Conservation (phyloP, 2,113 vertebrate genomes). For the Onychostruthus taczanowskii region DNA sequence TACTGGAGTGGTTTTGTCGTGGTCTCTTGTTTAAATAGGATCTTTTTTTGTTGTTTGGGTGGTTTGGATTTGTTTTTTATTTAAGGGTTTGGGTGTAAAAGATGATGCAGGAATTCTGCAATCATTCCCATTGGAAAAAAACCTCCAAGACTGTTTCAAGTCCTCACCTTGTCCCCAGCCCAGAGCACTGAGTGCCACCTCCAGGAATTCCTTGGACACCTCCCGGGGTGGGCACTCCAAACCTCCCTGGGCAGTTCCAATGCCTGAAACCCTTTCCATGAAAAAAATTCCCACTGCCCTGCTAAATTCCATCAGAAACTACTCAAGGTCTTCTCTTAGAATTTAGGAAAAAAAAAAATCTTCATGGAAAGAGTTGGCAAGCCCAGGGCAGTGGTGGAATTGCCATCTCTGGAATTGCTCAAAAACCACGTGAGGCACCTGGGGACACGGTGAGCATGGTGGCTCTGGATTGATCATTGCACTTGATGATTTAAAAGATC, state of each 20-base stretch:
- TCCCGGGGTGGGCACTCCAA: not conserved
- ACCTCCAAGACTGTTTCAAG: not conserved
- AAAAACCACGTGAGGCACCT: not conserved
- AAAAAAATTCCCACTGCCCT: not conserved
- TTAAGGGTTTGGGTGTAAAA: not conserved
- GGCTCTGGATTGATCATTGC: not conserved
- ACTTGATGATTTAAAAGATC: not conserved
- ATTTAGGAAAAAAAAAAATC: not conserved
- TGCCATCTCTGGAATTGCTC: not conserved
- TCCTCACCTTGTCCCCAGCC: not conserved
- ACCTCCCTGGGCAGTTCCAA: not conserved
- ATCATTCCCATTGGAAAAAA: not conserved
- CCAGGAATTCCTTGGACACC: not conserved
- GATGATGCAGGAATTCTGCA: not conserved
- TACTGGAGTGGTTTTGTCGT: not conserved
- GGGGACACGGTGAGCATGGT: accelerated
- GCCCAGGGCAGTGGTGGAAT: not conserved
- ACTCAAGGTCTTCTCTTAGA: not conserved
- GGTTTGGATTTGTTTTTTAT: not conserved
- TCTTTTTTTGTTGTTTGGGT: not conserved
- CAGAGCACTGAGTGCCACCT: not conserved
- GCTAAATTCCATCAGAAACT: not conserved
- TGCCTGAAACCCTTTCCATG: not conserved
- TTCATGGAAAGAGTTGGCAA: not conserved
- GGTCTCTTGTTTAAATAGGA: not conserved